phyloP scores from a whole-genome alignment of 2,888 invertebrate species.

The Xanthostigma xanthostigma region DNA sequence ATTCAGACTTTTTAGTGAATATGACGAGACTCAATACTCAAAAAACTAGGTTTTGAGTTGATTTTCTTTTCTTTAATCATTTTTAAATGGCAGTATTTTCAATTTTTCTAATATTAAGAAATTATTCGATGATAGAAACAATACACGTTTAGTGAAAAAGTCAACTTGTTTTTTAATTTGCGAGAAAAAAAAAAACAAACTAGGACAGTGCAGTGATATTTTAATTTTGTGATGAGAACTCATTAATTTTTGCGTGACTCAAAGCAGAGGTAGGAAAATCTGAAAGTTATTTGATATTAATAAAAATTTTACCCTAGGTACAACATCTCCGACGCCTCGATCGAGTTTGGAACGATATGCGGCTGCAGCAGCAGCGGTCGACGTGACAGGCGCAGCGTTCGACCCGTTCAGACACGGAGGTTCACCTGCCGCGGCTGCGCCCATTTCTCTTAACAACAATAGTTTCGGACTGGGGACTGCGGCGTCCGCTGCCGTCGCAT shows the following conservation, averaged over 20 bases:
- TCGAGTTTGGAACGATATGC: conserved; percentile 59
- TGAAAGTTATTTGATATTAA: too few species aligned
- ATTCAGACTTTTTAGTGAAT: too few species aligned
- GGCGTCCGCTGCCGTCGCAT: conserved; percentile 29
- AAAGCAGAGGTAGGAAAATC: neutral
- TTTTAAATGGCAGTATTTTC: too few species aligned
- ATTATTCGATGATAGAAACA: too few species aligned
- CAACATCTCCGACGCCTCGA: conserved; percentile 50
- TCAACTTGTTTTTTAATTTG: too few species aligned
- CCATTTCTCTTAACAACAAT: conserved; percentile 69
- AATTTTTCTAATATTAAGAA: too few species aligned
- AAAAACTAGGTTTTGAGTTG: too few species aligned
- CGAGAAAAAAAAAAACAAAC: too few species aligned
- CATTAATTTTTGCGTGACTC: conserved; percentile 11
- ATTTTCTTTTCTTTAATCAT: too few species aligned
- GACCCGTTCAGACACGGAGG: conserved; percentile 65
- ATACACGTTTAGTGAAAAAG: too few species aligned
- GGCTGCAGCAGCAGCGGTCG: conserved; percentile 19
- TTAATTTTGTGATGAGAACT: neutral
- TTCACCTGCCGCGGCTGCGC: conserved; percentile 55
- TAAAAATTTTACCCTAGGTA: conserved; percentile 26
- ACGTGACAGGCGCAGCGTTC: conserved; percentile 31
- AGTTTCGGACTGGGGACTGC: conserved; percentile 71
- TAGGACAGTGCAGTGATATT: too few species aligned
- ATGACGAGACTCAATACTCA: too few species aligned